Base-by-base conservation (phyloP, 2,797 vertebrate genomes). In the Alauda arvensis region DNA sequence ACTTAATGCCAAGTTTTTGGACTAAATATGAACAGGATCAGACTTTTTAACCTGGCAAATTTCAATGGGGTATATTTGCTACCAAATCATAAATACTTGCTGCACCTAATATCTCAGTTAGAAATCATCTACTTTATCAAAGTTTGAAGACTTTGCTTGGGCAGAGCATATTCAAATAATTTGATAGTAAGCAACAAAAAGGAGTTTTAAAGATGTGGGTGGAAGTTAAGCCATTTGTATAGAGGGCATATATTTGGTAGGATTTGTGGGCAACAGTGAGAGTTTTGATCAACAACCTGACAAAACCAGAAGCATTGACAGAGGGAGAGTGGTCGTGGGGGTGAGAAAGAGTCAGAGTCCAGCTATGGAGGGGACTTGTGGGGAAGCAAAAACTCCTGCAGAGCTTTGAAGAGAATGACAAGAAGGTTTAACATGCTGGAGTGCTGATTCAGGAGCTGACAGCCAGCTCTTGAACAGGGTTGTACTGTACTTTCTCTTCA, bases 1-100 rank as follows among this genome's bases (percentile, higher is more conserved):
- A 62, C 31, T 72, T 62, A 43, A 61, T 40, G 85, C 55, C 69
- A 94, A 75, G 29, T 48, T 81, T 92, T 77, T 81, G 45, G 45
- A 68, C 69, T 71, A 77, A 85, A 67, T 87, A 78, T 69, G 49
- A 87, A 81, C 60, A 80, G 59, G 29, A 85, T 83, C 60, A 83
- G 37, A 65, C 48, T 72, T 91, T 57, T 78, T 57, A 78, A 57
- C 33, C 45, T 31, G 45, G 11, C 0, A 7, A 80, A 87, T 90
- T 88, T 83, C 74, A 87, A 62, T 59, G 34, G 83, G 33, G 6
- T 62, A 15, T 45, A 62, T 72, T 85, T 33, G 2, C 39, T 90
- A 80, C 39, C 55, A 72, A 76, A 87, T 57, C 65, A 86, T 56
- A 85, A 83, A 77, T 66, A 66, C 9, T 85, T 75, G 26, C 37